phyloP scores from a whole-genome alignment of 1,140 invertebrate species.

The Caenorhabditis tropicalis region DNA sequence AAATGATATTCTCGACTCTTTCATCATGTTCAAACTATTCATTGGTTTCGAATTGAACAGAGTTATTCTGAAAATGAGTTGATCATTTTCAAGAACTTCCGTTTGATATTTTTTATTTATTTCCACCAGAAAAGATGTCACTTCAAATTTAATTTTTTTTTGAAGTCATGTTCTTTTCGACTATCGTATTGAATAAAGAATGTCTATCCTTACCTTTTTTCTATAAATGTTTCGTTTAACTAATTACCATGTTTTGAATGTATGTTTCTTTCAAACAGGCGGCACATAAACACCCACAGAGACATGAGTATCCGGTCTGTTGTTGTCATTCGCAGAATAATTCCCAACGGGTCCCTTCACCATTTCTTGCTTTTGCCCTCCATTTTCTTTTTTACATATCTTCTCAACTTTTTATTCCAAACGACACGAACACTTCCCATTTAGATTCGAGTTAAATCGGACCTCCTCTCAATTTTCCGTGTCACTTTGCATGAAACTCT shows the following conservation, averaged over 20 bases:
- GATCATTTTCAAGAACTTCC: too few relatives aligned
- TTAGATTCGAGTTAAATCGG: neutral
- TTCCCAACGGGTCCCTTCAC: slow-evolving; percentile 19
- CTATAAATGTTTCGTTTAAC: neutral
- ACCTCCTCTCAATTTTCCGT: neutral
- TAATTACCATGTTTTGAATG: neutral
- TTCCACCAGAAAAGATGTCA: too few relatives aligned
- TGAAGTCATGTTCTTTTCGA: too few relatives aligned
- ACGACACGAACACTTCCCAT: slow-evolving; percentile 1
- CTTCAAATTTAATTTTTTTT: too few relatives aligned
- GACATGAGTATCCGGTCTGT: slow-evolving; percentile 20
- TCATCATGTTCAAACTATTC: too few relatives aligned
- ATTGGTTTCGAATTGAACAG: too few relatives aligned
- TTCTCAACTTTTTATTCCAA: neutral
- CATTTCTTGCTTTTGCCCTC: neutral
- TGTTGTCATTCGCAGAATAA: slow-evolving; percentile 40
- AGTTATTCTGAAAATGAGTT: too few relatives aligned
- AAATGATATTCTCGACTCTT: too few relatives aligned
- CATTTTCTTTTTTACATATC: neutral
- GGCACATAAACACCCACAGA: slow-evolving; percentile 21
- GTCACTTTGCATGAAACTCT: neutral
- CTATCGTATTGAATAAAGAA: too few relatives aligned
- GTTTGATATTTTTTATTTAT: too few relatives aligned
- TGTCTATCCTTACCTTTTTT: neutral
- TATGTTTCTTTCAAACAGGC: slow-evolving; percentile 9